Percentiles rank a stretch among this genome's conserved stretches.
Conservation (phyloP, 2,888 invertebrate genomes). For the Muschampia plurimacula region DNA sequence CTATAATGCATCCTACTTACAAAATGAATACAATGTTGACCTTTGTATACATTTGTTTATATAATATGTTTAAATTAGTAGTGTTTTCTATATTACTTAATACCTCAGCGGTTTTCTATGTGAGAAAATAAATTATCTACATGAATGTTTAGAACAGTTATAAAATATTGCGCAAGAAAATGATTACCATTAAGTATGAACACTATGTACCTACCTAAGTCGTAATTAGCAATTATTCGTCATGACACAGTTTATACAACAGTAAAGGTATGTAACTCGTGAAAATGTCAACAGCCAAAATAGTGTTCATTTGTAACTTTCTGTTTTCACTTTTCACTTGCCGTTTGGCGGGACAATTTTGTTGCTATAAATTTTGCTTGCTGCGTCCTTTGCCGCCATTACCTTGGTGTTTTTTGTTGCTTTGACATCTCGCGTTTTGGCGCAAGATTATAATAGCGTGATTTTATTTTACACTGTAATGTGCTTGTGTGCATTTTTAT, state of each 20-base stretch:
- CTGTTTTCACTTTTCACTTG: conserved; percentile 49
- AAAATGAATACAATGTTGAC: too few relatives aligned
- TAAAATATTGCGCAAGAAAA: background rate
- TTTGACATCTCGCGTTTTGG: conserved; percentile 12
- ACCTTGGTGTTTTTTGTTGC: background rate
- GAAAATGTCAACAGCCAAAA: conserved; percentile 38
- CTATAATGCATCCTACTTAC: too few relatives aligned
- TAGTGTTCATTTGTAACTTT: conserved; percentile 43
- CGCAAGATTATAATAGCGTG: background rate
- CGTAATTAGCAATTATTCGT: conserved; percentile 25
- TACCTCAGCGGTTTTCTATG: background rate
- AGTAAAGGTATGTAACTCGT: conserved; percentile 33
- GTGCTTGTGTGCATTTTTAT: background rate
- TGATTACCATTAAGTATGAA: background rate
- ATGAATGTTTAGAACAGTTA: background rate
- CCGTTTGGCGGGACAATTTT: conserved; percentile 44
- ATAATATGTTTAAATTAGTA: background rate
- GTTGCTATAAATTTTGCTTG: conserved; percentile 46
- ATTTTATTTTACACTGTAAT: background rate
- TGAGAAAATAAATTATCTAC: background rate
- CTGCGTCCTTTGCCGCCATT: conserved; percentile 43
- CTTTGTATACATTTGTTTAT: too few relatives aligned
- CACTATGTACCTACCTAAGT: background rate
- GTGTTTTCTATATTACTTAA: background rate
- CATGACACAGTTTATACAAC: conserved; percentile 32